Evolutionary conservation across 2,113 vertebrate genomes (phyloP), one percentile per base, ranked within the genome.

Genomic region (Origma solitaria): DNA sequence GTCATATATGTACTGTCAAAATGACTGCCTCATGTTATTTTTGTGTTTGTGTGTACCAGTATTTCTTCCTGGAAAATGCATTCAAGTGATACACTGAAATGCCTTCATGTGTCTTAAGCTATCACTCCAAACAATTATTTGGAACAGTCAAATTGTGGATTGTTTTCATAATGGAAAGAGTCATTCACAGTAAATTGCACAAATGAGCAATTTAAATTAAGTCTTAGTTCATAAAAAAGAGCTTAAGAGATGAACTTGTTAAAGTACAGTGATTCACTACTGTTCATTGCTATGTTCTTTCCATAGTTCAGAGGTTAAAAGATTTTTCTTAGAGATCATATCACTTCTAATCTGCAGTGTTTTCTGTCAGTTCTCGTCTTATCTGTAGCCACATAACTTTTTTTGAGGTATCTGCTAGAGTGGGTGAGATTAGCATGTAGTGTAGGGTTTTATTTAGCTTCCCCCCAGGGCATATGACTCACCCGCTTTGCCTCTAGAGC

Each of bases 371-470:
- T 37, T 94, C 51, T 50, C 30, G 54, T 96, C 11, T 90, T 79
- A 50, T 85, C 50, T 73, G 7, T 66, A 91, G 30, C 56, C 22
- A 49, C 22, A 15, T 88, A 88, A 85, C 22, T 44, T 88, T 72
- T 89, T 94, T 88, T 91, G 86, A 92, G 72, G 60, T 92, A 62
- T 92, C 50, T 95, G 31, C 64, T 83, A 33, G 83, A 94, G 91
- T 88, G 86, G 72, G 89, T 91, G 91, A 80, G 42, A 88, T 94
- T 70, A 95, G 33, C 35, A 88, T 78, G 45, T 61, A 61, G 42
- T 50, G 47, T 73, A 81, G 72, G 38, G 64, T 86, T 96, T 96
- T 95, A 95, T 95, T 91, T 95, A 94, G 80, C 71, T 37, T 91
- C 95, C 58, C 76, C 54, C 51, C 21, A 57, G 88, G 89, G 77